Percentiles rank a stretch among this genome's conserved stretches.
Conservation (phyloP, 2,113 vertebrate species). For the Gulo gulo region DNA sequence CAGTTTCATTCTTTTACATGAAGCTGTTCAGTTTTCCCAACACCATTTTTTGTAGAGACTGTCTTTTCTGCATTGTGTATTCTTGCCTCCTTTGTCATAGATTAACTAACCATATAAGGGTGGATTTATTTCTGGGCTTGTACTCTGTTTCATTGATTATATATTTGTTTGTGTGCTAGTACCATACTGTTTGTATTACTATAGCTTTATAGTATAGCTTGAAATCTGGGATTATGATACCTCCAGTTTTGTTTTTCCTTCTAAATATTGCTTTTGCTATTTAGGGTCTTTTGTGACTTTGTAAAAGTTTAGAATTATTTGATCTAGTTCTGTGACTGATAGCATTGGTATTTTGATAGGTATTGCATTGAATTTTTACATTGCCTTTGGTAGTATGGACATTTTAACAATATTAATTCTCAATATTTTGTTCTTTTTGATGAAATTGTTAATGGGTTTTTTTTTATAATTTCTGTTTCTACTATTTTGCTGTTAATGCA, state of each 20-base stretch:
- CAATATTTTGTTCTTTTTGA: background rate
- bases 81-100: background rate
- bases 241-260: background rate
- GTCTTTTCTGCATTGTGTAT: background rate
- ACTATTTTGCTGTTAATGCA: background rate
- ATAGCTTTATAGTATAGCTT: background rate
- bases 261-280: background rate
- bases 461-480: background rate
- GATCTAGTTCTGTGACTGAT: background rate
- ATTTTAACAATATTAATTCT: background rate
- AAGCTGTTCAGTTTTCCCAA: background rate
- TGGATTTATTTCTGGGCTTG: background rate
- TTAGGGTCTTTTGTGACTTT: background rate
- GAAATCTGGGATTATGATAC: background rate
- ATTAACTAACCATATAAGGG: background rate
- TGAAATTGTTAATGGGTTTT: background rate
- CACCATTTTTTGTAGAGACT: background rate
- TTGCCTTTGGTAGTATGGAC: background rate
- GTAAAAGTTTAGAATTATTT: background rate
- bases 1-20: background rate
- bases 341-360: background rate
- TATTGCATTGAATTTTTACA: background rate
- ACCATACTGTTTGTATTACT: background rate
- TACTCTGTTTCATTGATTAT: background rate
- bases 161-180: background rate